Evolutionary conservation across 2,113 vertebrate genomes (phyloP).

Genomic region (human): DNA sequence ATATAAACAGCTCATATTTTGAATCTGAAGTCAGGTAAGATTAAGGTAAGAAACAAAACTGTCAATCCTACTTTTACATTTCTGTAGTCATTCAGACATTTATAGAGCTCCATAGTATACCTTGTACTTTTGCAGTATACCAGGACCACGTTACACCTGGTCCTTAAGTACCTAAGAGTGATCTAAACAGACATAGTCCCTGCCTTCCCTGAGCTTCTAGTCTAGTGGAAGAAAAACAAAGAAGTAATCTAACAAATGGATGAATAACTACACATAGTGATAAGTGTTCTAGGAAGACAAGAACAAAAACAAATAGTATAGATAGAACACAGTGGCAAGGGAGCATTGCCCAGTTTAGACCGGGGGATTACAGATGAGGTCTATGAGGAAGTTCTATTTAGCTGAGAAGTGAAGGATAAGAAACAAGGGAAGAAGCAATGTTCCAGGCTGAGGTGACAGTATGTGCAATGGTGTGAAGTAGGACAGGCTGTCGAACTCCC

Average conservation of each 20-base stretch:
- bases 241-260: not conserved
- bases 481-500: not conserved
- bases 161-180: not conserved
- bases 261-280: not conserved
- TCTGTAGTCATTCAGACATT: not conserved
- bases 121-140: not conserved
- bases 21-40: not conserved
- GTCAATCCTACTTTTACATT: not conserved
- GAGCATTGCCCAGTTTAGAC: not conserved
- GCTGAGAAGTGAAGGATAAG: not conserved
- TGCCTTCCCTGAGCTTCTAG: not conserved
- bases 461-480: rapidly evolving
- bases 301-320: not conserved
- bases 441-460: not conserved
- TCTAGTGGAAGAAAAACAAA: not conserved
- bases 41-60: not conserved
- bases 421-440: not conserved
- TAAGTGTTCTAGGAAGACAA: not conserved
- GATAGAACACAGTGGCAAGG: not conserved
- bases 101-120: not conserved
- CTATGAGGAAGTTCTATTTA: not conserved
- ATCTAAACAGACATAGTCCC: not conserved
- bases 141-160: not conserved
- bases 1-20: not conserved
- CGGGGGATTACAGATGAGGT: not conserved